Conservation (phyloP, 2,113 vertebrate genomes). For the Formicarius rufipectus region DNA sequence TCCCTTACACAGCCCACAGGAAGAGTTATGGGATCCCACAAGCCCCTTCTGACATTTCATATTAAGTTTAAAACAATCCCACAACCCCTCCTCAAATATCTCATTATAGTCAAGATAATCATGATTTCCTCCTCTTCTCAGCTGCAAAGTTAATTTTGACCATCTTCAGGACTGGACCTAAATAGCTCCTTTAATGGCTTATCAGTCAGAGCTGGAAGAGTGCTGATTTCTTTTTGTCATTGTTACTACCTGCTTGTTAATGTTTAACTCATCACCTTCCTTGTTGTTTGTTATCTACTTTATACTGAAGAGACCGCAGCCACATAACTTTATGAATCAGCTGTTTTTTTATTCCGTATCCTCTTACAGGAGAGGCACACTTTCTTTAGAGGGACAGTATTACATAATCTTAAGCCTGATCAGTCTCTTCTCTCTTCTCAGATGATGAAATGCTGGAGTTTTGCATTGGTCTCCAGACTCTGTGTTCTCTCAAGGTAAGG, state of each 20-base stretch:
- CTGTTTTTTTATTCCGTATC: background rate
- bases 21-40: background rate
- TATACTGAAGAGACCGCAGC: background rate
- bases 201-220: background rate
- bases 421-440: slow-evolving; percentile 60
- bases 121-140: background rate
- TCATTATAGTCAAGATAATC: background rate
- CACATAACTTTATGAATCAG: background rate
- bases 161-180: background rate
- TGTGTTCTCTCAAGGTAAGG: slow-evolving; percentile 90
- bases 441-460: slow-evolving; percentile 85
- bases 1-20: background rate
- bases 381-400: background rate
- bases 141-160: background rate
- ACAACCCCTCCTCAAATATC: background rate
- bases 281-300: background rate
- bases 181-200: background rate
- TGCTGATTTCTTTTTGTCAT: background rate
- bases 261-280: background rate
- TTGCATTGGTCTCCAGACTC: slow-evolving; percentile 88
- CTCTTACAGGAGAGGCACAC: background rate
- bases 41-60: background rate
- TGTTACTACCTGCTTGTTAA: background rate
- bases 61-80: background rate
- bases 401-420: background rate